phyloP scores from a whole-genome alignment of 1,140 invertebrate species.

The Linepithema humile region DNA sequence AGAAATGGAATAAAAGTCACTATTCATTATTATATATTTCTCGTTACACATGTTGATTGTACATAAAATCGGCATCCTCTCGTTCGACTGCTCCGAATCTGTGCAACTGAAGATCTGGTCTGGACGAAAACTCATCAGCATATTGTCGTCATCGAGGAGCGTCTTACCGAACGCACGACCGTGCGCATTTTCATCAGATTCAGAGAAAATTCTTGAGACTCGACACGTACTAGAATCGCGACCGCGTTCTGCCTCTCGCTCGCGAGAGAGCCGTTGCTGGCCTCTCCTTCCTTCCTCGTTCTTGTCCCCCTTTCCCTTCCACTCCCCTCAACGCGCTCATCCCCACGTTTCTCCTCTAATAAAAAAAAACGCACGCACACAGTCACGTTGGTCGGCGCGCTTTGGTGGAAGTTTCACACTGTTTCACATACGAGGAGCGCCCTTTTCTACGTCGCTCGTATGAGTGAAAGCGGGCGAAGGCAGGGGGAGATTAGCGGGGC shows the following conservation, averaged over 20 bases:
- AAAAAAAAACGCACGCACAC: slow-evolving; percentile 27
- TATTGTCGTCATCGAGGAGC: neutral
- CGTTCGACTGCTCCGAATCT: neutral
- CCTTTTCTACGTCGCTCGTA: slow-evolving; percentile 68
- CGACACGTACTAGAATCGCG: slow-evolving; percentile 39
- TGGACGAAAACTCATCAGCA: neutral
- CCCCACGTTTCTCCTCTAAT: neutral
- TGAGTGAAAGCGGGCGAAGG: slow-evolving; percentile 60
- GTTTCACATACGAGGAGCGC: slow-evolving; percentile 55
- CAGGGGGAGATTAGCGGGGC: slow-evolving; percentile 33
- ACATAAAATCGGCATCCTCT: neutral
- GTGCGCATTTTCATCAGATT: slow-evolving; percentile 34
- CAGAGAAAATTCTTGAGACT: slow-evolving; percentile 48
- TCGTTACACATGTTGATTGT: neutral
- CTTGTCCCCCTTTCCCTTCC: neutral
- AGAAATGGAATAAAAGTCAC: neutral
- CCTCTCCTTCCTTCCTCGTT: slow-evolving; percentile 51
- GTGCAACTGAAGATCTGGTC: neutral
- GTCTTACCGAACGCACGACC: neutral
- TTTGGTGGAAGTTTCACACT: slow-evolving; percentile 2
- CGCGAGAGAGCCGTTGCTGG: slow-evolving; percentile 39
- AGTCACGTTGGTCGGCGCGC: neutral
- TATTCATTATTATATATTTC: neutral
- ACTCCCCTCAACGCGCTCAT: neutral
- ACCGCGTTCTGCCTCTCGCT: slow-evolving; percentile 56